Evolutionary conservation across 2,113 vertebrate species (phyloP), one percentile per base, ranked within the genome.

Genomic region (Struthidea cinerea): DNA sequence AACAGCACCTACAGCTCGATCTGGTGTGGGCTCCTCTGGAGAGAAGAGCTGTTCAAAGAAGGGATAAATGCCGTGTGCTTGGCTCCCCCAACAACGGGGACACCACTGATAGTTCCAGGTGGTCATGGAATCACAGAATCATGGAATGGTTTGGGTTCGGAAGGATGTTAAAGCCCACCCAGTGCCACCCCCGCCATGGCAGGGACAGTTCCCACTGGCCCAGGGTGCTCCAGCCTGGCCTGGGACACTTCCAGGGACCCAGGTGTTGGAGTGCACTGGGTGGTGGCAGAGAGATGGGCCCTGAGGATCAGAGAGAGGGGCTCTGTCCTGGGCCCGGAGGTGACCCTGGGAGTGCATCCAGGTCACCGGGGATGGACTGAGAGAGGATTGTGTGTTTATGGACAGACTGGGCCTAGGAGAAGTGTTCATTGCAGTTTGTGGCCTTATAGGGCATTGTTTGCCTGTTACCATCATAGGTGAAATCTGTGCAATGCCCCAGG

Each of bases 131-230:
- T 70, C 44, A 35, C 5, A 35, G 50, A 50, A 50, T 30, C 9
- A 1, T 59, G 65, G 65, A 14, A 35, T 30, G 3, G 8, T 5
- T 64, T 42, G 37, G 59, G 18, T 33, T 33, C 23, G 35, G 18
- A 78, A 13, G 30, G 17, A 28, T 11, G 0, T 52, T 3, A n/a
- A 63, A n/a, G 2, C 30, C 17, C 46, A 41, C 0, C 42, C 57
- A 41, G 35, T 1, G 12, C 21, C 44, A 41, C 28, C 57, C 56
- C 44, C 39, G 19, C 21, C 73, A 15, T 60, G 46, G 9, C 74
- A 77, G 74, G 44, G 73, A 76, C 73, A 49, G 9, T 41, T 74
- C 41, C 53, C 71, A 16, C 53, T 57, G 33, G 28, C 33, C 59
- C 73, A 49, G 70, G 7, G 0, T 8, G 17, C 9, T 21, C 52